Conservation (phyloP, 2,888 invertebrate genomes). For the Tipula vernalis region DNA sequence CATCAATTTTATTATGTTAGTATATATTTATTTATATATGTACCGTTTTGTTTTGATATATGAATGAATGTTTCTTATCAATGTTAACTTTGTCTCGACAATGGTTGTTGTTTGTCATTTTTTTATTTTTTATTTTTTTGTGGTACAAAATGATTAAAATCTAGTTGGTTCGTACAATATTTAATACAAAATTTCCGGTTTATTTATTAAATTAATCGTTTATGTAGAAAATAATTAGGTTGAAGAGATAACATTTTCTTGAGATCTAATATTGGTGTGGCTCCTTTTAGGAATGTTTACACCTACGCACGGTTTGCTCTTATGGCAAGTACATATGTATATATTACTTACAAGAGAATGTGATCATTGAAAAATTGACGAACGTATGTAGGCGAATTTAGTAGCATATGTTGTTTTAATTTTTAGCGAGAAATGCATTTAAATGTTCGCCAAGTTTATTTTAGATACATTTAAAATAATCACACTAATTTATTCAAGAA, state of each 20-base stretch:
- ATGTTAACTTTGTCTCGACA: background rate
- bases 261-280: background rate
- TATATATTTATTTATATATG: background rate
- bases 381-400: background rate
- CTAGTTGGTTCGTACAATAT: background rate
- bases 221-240: background rate
- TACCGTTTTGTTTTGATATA: background rate
- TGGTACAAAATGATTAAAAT: background rate
- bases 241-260: background rate
- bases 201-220: background rate
- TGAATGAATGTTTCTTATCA: background rate
- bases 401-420: background rate
- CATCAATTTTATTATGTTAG: background rate
- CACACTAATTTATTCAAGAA: background rate
- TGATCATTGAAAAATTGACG: background rate
- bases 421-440: background rate
- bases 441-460: background rate
- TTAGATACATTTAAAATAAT: background rate
- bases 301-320: background rate
- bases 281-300: background rate
- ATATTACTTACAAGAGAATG: background rate
- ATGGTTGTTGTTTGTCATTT: background rate
- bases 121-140: background rate
- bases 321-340: too few relatives aligned
- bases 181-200: background rate